Percentiles rank a stretch among this genome's conserved stretches.
Conservation (phyloP, 2,113 vertebrate species). For the Aythya baeri region DNA sequence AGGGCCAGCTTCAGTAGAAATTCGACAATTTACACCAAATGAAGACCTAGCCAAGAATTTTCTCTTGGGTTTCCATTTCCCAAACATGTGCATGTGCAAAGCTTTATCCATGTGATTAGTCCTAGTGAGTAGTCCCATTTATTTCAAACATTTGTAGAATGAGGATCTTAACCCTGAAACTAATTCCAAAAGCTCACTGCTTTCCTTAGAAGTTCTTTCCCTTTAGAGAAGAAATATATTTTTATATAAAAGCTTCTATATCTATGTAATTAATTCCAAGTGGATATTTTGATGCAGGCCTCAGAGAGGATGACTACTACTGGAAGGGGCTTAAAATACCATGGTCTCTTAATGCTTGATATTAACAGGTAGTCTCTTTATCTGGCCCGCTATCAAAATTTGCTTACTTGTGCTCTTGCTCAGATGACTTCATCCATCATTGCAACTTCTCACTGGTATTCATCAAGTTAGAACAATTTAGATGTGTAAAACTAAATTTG, state of each 20-base stretch:
- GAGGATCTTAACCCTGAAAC: neutral
- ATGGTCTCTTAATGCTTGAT: neutral
- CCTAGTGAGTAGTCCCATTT: neutral
- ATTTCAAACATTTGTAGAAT: neutral
- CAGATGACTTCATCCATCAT: constrained; percentile 16
- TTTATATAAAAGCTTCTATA: neutral
- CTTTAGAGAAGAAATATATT: neutral
- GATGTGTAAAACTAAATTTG: constrained; percentile 57
- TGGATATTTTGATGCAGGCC: neutral
- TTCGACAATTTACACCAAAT: constrained; percentile 43
- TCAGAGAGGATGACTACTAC: neutral
- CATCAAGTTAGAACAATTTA: constrained; percentile 33
- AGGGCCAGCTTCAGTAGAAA: constrained; percentile 45
- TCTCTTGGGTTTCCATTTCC: constrained; percentile 35
- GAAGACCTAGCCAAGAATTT: constrained; percentile 46
- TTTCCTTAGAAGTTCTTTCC: neutral
- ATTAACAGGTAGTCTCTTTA: neutral
- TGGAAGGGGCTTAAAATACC: neutral
- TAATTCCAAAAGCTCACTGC: neutral
- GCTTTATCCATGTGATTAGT: constrained; percentile 15
- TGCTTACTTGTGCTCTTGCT: neutral
- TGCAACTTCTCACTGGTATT: constrained; percentile 32
- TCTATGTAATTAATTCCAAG: neutral
- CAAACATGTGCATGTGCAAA: neutral
- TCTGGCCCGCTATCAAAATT: neutral